A percentile compares a stretch with the other conserved stretches of the same genome.
Conservation (phyloP, 2,888 invertebrate species). For the Oscheius sp. region DNA sequence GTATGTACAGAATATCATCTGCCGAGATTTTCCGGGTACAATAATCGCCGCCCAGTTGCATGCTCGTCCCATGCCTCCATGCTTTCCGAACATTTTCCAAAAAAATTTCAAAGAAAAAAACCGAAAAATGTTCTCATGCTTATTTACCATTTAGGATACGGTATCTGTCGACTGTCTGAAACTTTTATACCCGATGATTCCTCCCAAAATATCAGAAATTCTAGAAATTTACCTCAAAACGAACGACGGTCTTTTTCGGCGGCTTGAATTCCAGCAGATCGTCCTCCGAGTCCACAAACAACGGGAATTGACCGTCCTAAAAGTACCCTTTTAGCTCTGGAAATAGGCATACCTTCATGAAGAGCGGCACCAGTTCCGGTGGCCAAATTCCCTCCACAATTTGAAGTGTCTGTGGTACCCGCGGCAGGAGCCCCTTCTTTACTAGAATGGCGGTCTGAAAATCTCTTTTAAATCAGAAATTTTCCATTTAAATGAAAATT, state of each 20-base stretch:
- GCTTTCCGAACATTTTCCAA: background rate
- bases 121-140: constrained; percentile 11
- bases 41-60: background rate
- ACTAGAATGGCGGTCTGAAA: constrained; percentile 70
- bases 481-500: background rate
- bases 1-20: too few relatives aligned
- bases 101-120: background rate
- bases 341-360: constrained; percentile 57
- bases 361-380: constrained; percentile 69
- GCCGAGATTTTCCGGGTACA: background rate
- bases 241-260: constrained; percentile 38
- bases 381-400: constrained; percentile 70
- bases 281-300: constrained; percentile 68
- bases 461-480: background rate
- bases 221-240: constrained; percentile 34
- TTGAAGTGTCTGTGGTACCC: constrained; percentile 68
- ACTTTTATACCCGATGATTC: background rate
- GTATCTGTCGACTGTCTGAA: constrained; percentile 34
- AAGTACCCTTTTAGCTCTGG: background rate
- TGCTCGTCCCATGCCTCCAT: background rate
- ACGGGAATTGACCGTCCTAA: constrained; percentile 67
- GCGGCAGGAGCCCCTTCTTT: constrained; percentile 66
- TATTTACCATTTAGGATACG: constrained; percentile 30
- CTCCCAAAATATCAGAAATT: background rate
- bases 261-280: constrained; percentile 43